Evolutionary conservation across 2,797 vertebrate species (phyloP), one percentile per base, ranked within the genome.

Genomic region (Hirundo rustica): DNA sequence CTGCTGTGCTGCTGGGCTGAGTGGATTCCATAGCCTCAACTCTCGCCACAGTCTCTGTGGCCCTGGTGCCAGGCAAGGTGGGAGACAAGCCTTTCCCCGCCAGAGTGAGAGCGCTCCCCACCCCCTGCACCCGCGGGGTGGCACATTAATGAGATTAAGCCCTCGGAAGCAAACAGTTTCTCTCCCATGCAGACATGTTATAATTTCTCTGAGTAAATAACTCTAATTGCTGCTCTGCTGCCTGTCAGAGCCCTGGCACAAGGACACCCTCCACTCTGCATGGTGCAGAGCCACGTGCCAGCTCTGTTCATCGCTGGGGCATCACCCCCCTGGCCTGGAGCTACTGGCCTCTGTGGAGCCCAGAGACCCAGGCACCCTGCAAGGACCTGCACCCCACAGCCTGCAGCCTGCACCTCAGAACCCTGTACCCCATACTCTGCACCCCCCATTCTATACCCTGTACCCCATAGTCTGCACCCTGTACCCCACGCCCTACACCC

Each of bases 131-230:
- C 91, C 55, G 74, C 88, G 27, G 22, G 67, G 82, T 0, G 4
- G 68, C 88, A 53, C 78, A 22, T 92, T 95, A 96, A 93, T 87
- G 74, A 93, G 93, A 96, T 96, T 95, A 96, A 93, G 65, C 89
- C 81, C 78, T 94, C 7, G 12, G 92, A 92, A 95, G 84, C 91
- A 91, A 95, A 91, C 86, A 91, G 74, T 90, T 95, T 94, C 94
- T 96, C 95, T 93, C 92, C 94, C 88, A 86, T 89, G 94, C 95
- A 93, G 96, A 89, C 94, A 79, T 90, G 92, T 92, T 96, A 82
- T 94, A 94, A 97, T 95, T 96, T 96, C 61, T 85, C 91, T 61
- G 72, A 93, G 93, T 96, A 96, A 96, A 96, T 96, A 95, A 85
- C 67, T 87, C 88, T 96, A 96, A 93, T 95, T 95, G 93, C 93